phyloP scores from a whole-genome alignment of 2,113 vertebrate species.

The Diadophis punctatus region DNA sequence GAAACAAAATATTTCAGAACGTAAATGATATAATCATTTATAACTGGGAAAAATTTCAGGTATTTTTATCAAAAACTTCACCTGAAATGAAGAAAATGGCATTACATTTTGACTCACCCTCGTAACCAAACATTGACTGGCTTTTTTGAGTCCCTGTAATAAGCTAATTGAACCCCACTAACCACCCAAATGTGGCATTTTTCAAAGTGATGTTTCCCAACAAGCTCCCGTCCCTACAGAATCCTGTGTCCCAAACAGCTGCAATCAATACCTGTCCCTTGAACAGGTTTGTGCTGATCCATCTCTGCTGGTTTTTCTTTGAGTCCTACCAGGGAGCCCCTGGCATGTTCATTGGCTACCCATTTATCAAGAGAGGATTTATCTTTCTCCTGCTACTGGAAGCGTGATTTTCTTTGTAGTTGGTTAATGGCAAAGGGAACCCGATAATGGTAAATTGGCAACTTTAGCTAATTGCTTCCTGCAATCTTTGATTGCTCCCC shows the following conservation, averaged over 20 bases:
- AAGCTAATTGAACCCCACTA: not conserved
- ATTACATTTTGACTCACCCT: no score
- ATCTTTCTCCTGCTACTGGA: not conserved
- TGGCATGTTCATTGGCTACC: not conserved
- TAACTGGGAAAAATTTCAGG: no score
- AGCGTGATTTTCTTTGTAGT: not conserved
- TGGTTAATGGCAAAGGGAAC: not conserved
- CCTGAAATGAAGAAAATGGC: no score
- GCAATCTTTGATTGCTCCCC: not conserved
- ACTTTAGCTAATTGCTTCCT: not conserved
- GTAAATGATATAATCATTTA: no score
- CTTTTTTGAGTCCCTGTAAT: not conserved
- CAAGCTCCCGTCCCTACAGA: not conserved
- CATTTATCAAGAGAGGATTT: not conserved
- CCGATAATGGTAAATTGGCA: not conserved
- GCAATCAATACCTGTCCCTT: not conserved
- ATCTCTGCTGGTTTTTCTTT: not conserved
- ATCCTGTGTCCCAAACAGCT: not conserved
- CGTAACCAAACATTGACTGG: not conserved
- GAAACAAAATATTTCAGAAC: no score
- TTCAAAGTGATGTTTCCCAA: not conserved
- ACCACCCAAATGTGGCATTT: not conserved
- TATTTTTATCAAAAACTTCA: no score
- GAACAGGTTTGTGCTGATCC: not conserved
- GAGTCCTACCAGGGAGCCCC: not conserved